Base-by-base conservation (phyloP, 2,888 invertebrate species). In the Drosophila crucigera region DNA sequence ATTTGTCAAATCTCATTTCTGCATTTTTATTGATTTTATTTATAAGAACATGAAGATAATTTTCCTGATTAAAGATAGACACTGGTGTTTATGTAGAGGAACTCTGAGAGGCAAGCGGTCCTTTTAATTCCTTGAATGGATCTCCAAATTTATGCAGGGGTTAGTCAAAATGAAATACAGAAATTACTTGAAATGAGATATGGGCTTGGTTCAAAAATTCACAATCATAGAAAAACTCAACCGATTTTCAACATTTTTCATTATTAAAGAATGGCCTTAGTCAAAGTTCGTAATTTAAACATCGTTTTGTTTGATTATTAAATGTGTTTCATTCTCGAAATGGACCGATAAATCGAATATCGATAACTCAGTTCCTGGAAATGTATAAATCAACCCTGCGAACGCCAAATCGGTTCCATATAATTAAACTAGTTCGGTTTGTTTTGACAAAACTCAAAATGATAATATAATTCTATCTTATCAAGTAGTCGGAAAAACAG, bases 381-480 rank as follows among this genome's bases (percentile, higher is more conserved):
- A 66, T 61, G 53, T 16, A 11, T 10, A 6, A 31, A 68, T 47
- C 71, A 41, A 49, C 19, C 19, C 52, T 59, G 54, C 5, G 39
- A 73, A 62, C 41, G 47, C 39, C 9, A 25, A 47, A 64, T 47
- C 64, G 37, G 63, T 73, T 76, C 63, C 47, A 35, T 28, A 66
- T n/a, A 16, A 56, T 55, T 33, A n/a, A 63, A 78, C 76, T 67
- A 41, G 78, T 78, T 76, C 76, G 55, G 61, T 39, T 60, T 74
- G 75, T 65, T 69, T 66, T 80, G 80, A 80, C 77, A 80, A 60
- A 66, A 63, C 47, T 76, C 43, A 76, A 76, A 76, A 76, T 80
- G 77, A 78, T 78, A 78, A 76, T 70, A 65, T 78, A 80, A 76
- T 66, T 75, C 28, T 49, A 68, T 61, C 76, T 79, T 64, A 76